phyloP scores from a whole-genome alignment of 2,888 invertebrate species.

The Lasioglossum vierecki region DNA sequence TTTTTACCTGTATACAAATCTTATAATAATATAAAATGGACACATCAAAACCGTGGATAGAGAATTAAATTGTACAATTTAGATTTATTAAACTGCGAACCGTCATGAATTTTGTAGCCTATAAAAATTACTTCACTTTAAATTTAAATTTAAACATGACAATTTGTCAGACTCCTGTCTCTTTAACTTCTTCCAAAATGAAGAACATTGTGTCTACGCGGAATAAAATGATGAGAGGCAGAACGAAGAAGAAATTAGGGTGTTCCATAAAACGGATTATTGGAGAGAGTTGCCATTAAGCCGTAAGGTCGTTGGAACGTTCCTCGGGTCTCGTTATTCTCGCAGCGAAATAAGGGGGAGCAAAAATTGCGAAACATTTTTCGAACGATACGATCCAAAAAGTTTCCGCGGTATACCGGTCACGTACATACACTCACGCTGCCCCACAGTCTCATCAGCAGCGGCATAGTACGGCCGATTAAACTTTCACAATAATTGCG shows the following conservation, averaged over 20 bases:
- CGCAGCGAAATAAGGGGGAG: slow-evolving; percentile 10
- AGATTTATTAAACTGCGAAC: no score
- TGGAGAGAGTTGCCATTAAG: slow-evolving; percentile 13
- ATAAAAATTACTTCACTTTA: neutral
- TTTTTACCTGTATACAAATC: no score
- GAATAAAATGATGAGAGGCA: neutral
- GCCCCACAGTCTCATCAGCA: slow-evolving; percentile 50
- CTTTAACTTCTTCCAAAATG: neutral
- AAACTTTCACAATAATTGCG: slow-evolving; percentile 67
- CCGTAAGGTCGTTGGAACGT: slow-evolving; percentile 21
- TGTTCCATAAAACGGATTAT: neutral
- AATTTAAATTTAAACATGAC: neutral
- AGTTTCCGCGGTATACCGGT: slow-evolving; percentile 38
- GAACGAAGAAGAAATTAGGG: neutral
- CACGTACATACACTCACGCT: slow-evolving; percentile 2
- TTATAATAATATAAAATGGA: neutral
- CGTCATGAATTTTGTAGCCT: neutral
- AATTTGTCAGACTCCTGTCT: neutral
- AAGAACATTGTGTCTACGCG: neutral
- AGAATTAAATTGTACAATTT: neutral
- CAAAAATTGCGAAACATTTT: slow-evolving; percentile 48
- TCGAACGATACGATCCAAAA: slow-evolving; percentile 46
- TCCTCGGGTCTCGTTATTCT: slow-evolving; percentile 12
- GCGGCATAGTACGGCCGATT: slow-evolving; percentile 60
- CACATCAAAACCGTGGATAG: neutral